Evolutionary conservation across 2,113 vertebrate species (phyloP).

Genomic region (Ahaetulla prasina): DNA sequence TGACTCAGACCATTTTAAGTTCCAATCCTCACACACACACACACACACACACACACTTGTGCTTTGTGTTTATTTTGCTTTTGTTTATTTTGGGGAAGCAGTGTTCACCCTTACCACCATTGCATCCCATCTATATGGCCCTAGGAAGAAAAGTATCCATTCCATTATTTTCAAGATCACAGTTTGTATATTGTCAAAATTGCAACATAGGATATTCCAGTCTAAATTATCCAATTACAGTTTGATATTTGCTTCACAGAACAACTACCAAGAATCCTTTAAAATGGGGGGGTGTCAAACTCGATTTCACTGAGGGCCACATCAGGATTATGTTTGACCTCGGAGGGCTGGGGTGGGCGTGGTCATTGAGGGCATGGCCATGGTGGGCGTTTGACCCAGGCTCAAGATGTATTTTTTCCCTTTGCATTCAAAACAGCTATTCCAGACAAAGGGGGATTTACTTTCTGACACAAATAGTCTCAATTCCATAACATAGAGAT

Average conservation of each 20-base stretch:
- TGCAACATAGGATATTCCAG: background rate
- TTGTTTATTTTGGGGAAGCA: background rate
- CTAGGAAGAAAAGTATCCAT: background rate
- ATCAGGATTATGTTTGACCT: no score
- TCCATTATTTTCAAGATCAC: background rate
- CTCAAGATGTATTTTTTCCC: no score
- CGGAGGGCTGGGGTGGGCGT: no score
- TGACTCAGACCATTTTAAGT: background rate
- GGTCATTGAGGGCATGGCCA: no score
- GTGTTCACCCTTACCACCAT: background rate
- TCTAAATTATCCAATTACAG: background rate
- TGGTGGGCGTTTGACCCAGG: no score
- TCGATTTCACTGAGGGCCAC: no score
- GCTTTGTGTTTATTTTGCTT: background rate
- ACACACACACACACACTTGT: background rate
- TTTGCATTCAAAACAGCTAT: no score
- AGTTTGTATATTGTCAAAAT: background rate
- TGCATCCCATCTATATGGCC: background rate
- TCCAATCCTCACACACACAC: background rate
- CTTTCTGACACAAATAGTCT: no score
- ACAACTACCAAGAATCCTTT: background rate
- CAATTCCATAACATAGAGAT: no score
- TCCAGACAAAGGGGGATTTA: no score
- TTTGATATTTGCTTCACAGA: background rate
- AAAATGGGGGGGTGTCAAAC: background rate